Conservation (phyloP, 92 coral and sea anemone genomes). For the Diadumene lineata region DNA sequence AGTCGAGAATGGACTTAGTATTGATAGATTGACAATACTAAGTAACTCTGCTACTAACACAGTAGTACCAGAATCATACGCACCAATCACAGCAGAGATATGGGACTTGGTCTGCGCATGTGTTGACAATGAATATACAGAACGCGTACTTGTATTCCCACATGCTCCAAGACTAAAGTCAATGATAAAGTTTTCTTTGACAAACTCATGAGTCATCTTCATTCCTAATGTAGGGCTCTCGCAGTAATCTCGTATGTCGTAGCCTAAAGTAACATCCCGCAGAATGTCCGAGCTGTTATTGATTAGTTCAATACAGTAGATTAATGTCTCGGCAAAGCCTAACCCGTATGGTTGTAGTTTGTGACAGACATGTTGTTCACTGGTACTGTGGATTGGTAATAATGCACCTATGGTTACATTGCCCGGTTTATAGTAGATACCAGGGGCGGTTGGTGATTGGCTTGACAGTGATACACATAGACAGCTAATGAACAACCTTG, state of each 20-base stretch:
- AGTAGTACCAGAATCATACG: conserved; percentile 58
- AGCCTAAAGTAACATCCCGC: conserved; percentile 32
- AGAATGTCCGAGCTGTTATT: conserved; percentile 33
- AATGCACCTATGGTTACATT: conserved; percentile 39
- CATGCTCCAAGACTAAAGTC: conserved; percentile 17
- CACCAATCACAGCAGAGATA: conserved; percentile 50
- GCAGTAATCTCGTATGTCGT: conserved; percentile 46
- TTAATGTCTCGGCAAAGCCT: conserved; percentile 33
- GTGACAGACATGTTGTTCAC: conserved; percentile 20
- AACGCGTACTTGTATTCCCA: conserved; percentile 12
- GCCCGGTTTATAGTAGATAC: conserved; percentile 16
- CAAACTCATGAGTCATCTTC: conserved; percentile 41
- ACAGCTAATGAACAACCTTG: too few relatives aligned
- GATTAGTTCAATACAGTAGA: conserved; percentile 26
- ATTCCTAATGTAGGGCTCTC: conserved; percentile 42
- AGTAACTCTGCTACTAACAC: conserved; percentile 56
- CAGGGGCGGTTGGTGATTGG: too few relatives aligned
- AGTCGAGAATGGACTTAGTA: conserved; percentile 49
- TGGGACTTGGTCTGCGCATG: conserved; percentile 17
- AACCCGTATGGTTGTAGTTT: conserved; percentile 21
- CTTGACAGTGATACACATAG: too few relatives aligned
- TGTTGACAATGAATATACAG: not conserved
- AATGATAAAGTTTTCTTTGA: conserved; percentile 22
- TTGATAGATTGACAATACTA: conserved; percentile 50
- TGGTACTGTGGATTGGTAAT: conserved; percentile 24